Evolutionary conservation across 2,113 vertebrate genomes (phyloP).

Genomic region (Rhinoptilus africanus): DNA sequence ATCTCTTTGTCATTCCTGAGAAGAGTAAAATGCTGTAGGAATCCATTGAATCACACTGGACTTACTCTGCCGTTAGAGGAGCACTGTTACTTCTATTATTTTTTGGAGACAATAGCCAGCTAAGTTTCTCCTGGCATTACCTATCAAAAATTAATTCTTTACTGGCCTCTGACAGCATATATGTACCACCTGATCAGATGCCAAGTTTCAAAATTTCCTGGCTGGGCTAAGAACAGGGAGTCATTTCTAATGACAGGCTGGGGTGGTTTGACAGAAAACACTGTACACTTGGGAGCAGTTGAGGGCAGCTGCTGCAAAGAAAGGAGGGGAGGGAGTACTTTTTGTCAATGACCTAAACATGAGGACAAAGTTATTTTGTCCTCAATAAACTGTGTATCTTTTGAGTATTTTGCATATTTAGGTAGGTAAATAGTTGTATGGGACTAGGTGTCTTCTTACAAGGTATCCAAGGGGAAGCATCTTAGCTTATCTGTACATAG

Average conservation of each 20-base stretch:
- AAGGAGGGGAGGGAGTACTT: background rate
- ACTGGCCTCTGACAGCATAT: background rate
- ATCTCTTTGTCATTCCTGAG: background rate
- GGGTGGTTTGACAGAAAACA: background rate
- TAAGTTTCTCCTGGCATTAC: background rate
- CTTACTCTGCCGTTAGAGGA: background rate
- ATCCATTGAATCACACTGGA: background rate
- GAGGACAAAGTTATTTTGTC: background rate
- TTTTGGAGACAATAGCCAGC: background rate
- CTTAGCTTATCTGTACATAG: background rate
- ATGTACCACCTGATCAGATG: background rate
- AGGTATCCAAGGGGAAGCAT: background rate
- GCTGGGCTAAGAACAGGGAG: background rate
- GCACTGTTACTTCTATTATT: background rate
- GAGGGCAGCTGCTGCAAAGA: background rate
- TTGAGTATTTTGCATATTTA: background rate
- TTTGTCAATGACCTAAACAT: background rate
- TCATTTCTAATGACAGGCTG: background rate
- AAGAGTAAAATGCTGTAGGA: background rate
- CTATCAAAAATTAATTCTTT: background rate
- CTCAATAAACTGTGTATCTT: background rate
- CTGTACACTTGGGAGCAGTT: background rate
- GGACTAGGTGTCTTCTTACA: background rate
- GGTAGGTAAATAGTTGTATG: background rate
- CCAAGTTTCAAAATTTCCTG: background rate